These are phyloP conservation scores for Myotis myotis DNA, from an alignment of 2,797 vertebrate genomes.

Conservation along the genomic window DNA sequence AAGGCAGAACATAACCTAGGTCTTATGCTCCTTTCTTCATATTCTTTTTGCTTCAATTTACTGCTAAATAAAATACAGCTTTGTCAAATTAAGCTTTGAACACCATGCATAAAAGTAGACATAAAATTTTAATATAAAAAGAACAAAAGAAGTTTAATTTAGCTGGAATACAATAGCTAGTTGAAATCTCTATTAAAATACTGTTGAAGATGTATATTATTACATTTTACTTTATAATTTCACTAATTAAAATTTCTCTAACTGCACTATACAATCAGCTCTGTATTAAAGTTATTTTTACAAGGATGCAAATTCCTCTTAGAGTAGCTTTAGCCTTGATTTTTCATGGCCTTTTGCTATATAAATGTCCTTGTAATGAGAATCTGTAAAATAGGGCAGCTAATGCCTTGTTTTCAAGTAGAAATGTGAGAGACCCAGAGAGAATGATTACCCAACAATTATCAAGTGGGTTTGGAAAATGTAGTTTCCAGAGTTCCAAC, in stretches of 20 bases:
- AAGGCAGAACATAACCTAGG: constrained; percentile 20
- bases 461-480: background rate
- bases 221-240: constrained; percentile 66
- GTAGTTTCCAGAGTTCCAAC: background rate
- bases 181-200: constrained; percentile 64
- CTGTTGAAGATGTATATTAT: constrained; percentile 50
- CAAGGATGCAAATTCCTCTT: constrained; percentile 47
- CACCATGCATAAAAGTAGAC: constrained; percentile 28
- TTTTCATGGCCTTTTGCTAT: constrained; percentile 19
- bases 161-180: constrained; percentile 54
- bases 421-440: background rate
- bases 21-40: background rate
- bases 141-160: constrained; percentile 67
- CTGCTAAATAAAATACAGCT: constrained; percentile 54
- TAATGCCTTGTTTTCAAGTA: background rate
- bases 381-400: background rate
- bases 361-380: constrained; percentile 7
- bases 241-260: constrained; percentile 62
- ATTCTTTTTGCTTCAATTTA: constrained; percentile 45
- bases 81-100: constrained; percentile 53
- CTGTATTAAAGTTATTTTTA: constrained; percentile 54
- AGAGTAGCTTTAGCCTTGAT: constrained; percentile 46
- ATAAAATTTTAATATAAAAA: constrained; percentile 53
- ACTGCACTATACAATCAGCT: constrained; percentile 33
- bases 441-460: background rate